A percentile compares a stretch with the other conserved stretches of the same genome.
phyloP scores from a whole-genome alignment of 1,140 invertebrate species.

The Thalassaphorura encarpata region DNA sequence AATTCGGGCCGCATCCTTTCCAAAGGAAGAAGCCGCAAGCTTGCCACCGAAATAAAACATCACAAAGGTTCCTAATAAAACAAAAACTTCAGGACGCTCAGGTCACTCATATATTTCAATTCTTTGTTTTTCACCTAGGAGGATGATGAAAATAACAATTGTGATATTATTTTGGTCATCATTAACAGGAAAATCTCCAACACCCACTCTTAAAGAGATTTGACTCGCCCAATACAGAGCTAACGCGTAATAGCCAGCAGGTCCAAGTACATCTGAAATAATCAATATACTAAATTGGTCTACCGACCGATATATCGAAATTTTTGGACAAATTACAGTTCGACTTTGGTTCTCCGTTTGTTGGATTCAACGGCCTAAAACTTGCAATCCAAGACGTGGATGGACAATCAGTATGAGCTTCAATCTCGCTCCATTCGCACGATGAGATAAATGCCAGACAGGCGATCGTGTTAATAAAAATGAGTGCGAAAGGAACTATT shows the following conservation, averaged over 20 bases:
- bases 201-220: constrained; percentile 17
- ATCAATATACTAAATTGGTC: no score
- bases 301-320: no score
- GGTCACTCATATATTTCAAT: background rate
- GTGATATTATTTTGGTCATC: constrained; percentile 5
- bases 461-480: constrained; percentile 13
- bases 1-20: constrained; percentile 24
- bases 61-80: constrained; percentile 13
- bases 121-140: constrained; percentile 18
- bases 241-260: constrained; percentile 6
- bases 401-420: no score
- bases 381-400: no score
- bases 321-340: no score
- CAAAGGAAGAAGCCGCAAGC: constrained; percentile 25
- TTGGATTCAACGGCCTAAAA: no score
- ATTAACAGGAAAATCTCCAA: constrained; percentile 19
- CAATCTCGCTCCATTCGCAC: no score
- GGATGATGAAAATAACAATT: constrained; percentile 13
- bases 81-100: background rate
- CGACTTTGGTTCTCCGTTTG: no score
- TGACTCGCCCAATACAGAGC: constrained; percentile 21
- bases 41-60: constrained; percentile 15
- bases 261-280: no score
- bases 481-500: constrained; percentile 24
- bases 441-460: no score